Evolutionary conservation across 2,113 vertebrate genomes (phyloP), one percentile per base, ranked within the genome.

Genomic region (Penelope pileata): DNA sequence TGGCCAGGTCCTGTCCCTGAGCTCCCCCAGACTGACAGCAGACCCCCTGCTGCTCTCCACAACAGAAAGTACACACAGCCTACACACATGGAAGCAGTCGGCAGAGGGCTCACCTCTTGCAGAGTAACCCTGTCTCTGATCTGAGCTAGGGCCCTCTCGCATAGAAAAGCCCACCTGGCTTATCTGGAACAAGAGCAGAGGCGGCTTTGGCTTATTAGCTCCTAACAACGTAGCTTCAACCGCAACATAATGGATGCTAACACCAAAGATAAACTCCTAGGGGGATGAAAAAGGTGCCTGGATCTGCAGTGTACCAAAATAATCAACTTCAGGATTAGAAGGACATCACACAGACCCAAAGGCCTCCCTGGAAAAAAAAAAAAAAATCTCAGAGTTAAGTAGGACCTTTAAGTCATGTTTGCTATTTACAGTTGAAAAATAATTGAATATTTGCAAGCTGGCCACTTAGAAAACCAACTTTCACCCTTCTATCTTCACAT

Each of bases 381-480:
- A 30, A 13, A 23, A 36, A 38, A 60, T 26, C 21, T 81, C 29
- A 59, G 63, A 59, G 7, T 12, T 60, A 83, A 81, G n/a, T 66
- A 68, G 19, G 13, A 64, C 63, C 54, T 67, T 60, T 43, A 70
- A 81, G 62, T 12, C 62, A 45, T 1, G 0, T 67, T 88, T 88
- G 19, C 51, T 81, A 50, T 78, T 95, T 93, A 62, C 69, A 84
- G n/a, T 3, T 62, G 68, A 86, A 88, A 95, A 90, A 81, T 82
- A 88, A 92, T 82, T 16, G 29, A 12, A 26, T 80, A 30, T 48
- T 91, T 93, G 56, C 36, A 58, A 89, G 64, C 34, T 50, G 24
- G 66, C 50, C 81, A 74, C 72, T 83, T 73, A 74, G 63, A 83
- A 87, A 85, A 88, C 23, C 64, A 86, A 83, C 51, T 73, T 88